Evolutionary conservation across 1,140 invertebrate genomes (phyloP).

Genomic region (Aethina tumida): DNA sequence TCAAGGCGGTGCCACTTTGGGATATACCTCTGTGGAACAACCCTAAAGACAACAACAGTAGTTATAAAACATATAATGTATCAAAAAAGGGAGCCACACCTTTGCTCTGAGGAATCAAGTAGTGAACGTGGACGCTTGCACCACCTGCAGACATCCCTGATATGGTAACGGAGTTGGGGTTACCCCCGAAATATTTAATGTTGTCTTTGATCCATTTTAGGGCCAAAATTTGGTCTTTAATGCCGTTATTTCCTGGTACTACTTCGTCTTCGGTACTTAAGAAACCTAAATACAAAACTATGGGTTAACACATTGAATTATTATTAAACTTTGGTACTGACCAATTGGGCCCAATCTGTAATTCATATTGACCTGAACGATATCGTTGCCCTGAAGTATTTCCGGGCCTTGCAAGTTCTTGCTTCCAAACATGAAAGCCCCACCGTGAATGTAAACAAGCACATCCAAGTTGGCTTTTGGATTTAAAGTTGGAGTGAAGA

Average conservation of each 20-base stretch:
- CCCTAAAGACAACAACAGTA: constrained; percentile 32
- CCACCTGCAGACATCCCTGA: constrained; percentile 42
- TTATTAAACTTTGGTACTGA: constrained; percentile 10
- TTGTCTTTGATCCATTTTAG: constrained; percentile 51
- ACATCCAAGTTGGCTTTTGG: constrained; percentile 31
- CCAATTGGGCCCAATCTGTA: constrained; percentile 53
- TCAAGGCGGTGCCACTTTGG: constrained; percentile 65
- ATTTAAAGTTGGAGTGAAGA: constrained; percentile 35
- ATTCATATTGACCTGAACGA: constrained; percentile 53
- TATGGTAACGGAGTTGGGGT: constrained; percentile 45
- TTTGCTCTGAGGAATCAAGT: constrained; percentile 41
- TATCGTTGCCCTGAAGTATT: constrained; percentile 46
- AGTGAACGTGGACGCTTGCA: constrained; percentile 44
- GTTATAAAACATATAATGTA: constrained; percentile 4
- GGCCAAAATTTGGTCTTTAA: constrained; percentile 49
- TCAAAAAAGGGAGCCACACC: constrained; percentile 22
- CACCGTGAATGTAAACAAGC: constrained; percentile 49
- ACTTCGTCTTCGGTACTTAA: constrained; percentile 29
- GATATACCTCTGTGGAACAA: constrained; percentile 63
- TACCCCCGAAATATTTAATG: constrained; percentile 48
- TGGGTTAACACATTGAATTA: background rate
- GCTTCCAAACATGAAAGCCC: constrained; percentile 41
- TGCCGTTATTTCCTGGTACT: constrained; percentile 43
- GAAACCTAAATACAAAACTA: constrained; percentile 25
- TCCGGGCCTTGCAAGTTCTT: constrained; percentile 42